phyloP scores from a whole-genome alignment of 2,888 invertebrate species.

The Catocala sponsa region DNA sequence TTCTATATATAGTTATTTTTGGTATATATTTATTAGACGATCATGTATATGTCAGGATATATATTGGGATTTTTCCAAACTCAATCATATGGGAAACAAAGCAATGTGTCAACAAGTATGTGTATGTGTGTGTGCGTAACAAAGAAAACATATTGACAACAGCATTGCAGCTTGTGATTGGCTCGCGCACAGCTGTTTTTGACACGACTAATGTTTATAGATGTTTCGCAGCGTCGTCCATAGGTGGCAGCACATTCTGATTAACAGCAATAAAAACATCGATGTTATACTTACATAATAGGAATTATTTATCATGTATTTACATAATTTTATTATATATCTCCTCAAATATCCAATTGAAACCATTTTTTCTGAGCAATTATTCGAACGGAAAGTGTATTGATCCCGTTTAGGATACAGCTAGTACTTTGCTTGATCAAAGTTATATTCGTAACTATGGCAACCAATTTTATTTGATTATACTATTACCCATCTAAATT shows the following conservation, averaged over 20 bases:
- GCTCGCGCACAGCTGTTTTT: conserved; percentile 83
- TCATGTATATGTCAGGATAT: conserved; percentile 27
- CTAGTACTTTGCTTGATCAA: conserved; percentile 43
- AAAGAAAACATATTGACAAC: conserved; percentile 75
- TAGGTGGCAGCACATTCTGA: conserved; percentile 71
- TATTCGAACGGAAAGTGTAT: conserved; percentile 12
- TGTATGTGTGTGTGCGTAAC: conserved; percentile 64
- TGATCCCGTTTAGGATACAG: conserved; percentile 24
- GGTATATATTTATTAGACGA: conserved; percentile 12
- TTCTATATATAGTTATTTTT: conserved; percentile 33
- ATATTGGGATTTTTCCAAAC: conserved; percentile 49
- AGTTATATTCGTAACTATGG: conserved; percentile 60
- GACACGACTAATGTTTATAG: conserved; percentile 56
- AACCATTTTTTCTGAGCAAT: no score
- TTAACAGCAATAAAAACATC: conserved; percentile 61
- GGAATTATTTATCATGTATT: not conserved
- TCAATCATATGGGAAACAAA: conserved; percentile 82
- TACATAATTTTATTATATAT: not conserved
- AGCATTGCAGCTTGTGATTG: conserved; percentile 66
- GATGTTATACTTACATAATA: not conserved
- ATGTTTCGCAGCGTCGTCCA: conserved; percentile 27
- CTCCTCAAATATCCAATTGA: fast-evolving
- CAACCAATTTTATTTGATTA: conserved; percentile 60
- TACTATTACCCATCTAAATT: conserved; percentile 47
- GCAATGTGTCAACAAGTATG: conserved; percentile 76